Base-by-base conservation (phyloP, 2,113 vertebrate genomes). In the Amphiprion ocellaris region DNA sequence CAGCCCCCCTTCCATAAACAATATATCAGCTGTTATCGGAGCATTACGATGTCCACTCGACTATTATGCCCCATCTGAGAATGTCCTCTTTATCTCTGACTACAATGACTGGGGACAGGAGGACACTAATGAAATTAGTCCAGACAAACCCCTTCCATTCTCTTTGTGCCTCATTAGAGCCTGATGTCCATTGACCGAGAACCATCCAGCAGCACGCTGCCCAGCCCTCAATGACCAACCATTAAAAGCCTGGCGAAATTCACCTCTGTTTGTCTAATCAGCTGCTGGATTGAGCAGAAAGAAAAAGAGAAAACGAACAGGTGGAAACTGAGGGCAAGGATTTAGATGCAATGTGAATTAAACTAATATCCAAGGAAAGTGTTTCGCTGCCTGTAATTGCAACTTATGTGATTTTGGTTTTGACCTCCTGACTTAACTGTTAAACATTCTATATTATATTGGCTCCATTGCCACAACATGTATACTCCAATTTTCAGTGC, bases 81-180 rank as follows among this genome's bases (percentile, higher is more conserved):
- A 76, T 77, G 81, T 77, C 39, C 84, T 84, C 69, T 84, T 87
- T 86, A 86, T 84, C 65, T 89, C 52, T 50, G 53, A 41, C 56
- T 55, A 81, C 85, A 85, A 79, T 87, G 75, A 80, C 65, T 23
- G 59, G 79, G 84, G 83, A 89, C 63, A 76, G 76, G 79, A 68
- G 63, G 68, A 72, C 59, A 19, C 72, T 84, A 88, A 90, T 90
- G 84, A 85, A 90, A 88, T 89, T 85, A 92, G 84, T 81, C 54
- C 71, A 75, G 77, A 88, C 84, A 84, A 84, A 81, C 80, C 74
- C 58, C 46, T 81, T 81, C 70, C 65, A 84, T 88, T 88, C 46
- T 88, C 77, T 79, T 50, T 85, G 74, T 83, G 89, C 81, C 85
- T 89, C 82, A 89, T 90, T 90, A 89, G 47, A 85, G 80, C 61